phyloP scores from a whole-genome alignment of 2,113 vertebrate species.

The Phainopepla nitens region DNA sequence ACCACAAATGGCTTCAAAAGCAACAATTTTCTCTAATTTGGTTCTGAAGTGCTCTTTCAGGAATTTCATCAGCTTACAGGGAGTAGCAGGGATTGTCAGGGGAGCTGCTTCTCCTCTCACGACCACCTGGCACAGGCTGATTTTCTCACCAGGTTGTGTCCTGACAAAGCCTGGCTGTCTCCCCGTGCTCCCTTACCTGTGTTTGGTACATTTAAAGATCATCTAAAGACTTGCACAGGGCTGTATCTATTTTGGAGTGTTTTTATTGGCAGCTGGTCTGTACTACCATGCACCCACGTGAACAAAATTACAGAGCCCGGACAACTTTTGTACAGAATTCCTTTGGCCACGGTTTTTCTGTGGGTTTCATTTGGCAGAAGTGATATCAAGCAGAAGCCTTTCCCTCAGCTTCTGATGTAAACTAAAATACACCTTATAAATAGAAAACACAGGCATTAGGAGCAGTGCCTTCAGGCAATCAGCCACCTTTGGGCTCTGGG shows the following conservation, averaged over 20 bases:
- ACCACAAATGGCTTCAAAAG: neutral
- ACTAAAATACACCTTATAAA: constrained; percentile 56
- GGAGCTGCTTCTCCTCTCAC: neutral
- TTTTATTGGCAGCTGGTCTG: constrained; percentile 28
- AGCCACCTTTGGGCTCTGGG: constrained; percentile 27
- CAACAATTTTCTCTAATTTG: neutral
- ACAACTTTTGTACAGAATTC: constrained; percentile 42
- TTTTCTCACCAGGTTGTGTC: neutral
- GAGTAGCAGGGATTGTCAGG: neutral
- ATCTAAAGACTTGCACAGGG: neutral
- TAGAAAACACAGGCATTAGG: constrained; percentile 10
- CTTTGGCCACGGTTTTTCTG: constrained; percentile 10
- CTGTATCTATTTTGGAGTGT: constrained; percentile 18
- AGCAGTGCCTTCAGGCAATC: constrained; percentile 27
- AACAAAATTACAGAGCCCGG: constrained; percentile 37
- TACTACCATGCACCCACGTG: constrained; percentile 11
- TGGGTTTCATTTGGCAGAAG: constrained; percentile 52
- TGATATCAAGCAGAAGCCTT: constrained; percentile 43
- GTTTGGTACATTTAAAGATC: neutral
- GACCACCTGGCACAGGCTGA: neutral
- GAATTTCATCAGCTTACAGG: neutral
- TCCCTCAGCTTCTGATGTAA: constrained; percentile 31
- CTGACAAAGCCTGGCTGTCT: neutral
- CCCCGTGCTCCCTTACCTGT: neutral
- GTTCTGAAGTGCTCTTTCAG: neutral